Evolutionary conservation across 2,797 vertebrate species (phyloP).

Genomic region (Crax fasciolata): DNA sequence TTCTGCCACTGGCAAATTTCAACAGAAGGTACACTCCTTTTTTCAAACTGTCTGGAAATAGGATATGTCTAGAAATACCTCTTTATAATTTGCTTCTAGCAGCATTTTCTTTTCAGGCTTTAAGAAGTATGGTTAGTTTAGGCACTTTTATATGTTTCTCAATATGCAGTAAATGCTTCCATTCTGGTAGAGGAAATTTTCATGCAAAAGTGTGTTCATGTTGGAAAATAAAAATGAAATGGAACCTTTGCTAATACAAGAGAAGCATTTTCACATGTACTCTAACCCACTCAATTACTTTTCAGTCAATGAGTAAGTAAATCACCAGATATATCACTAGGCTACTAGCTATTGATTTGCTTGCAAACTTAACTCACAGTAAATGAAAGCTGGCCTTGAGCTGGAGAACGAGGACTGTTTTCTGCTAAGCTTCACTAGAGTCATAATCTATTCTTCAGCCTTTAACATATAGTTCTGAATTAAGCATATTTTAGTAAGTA

Average conservation of each 20-base stretch:
- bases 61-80: not conserved
- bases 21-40: not conserved
- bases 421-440: not conserved
- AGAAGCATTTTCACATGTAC: not conserved
- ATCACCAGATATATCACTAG: constrained; percentile 31
- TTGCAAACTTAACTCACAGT: constrained; percentile 6
- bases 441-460: not conserved
- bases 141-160: not conserved
- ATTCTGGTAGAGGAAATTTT: not conserved
- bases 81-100: not conserved
- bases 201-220: not conserved
- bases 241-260: not conserved
- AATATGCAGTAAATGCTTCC: not conserved
- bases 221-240: not conserved
- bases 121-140: not conserved
- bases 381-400: constrained; percentile 46
- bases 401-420: not conserved
- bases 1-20: not conserved
- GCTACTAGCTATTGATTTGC: constrained; percentile 49
- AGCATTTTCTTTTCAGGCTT: not conserved
- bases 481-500: not conserved
- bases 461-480: not conserved
- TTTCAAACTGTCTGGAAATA: not conserved
- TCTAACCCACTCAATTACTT: constrained; percentile 26
- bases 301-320: constrained; percentile 57